Base-by-base conservation (phyloP, 2,888 invertebrate species). In the Chymomyza procnemis region DNA sequence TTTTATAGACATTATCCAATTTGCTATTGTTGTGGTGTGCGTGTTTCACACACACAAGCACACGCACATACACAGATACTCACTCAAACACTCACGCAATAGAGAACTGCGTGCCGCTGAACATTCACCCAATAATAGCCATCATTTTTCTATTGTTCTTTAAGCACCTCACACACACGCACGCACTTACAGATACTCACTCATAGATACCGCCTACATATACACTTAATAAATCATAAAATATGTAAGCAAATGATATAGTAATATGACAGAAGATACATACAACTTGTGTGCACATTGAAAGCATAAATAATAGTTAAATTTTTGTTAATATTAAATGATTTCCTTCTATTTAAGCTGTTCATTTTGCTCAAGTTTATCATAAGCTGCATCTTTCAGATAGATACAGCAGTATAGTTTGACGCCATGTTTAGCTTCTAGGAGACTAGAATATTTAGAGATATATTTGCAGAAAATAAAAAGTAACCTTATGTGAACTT, bases 1-100 rank as follows among this genome's bases (percentile, higher is more conserved):
- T 83, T 83, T 83, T 83, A 83, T 83, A 83, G 87, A 83, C 83
- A 87, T 83, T 83, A 83, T 83, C 83, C 83, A 83, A 83, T 83
- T 83, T 87, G 87, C 78, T 78, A 73, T 79, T 74, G 62, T 60
- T 52, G 48, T 55, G 18, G 71, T 56, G 86, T 84, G 87, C 79
- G 80, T 81, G 80, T 78, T 72, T 61, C 46, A 75, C 68, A 54
- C 55, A 21, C 62, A 56, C 62, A 67, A 57, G 62, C 69, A 30
- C 59, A 56, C 52, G 14, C 46, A 22, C 50, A 41, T 48, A 9
- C 56, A 21, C 48, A 47, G 26, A 54, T 18, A 41, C 18, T 34
- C 68, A 52, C 60, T 46, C 48, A 54, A 9, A 41, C 34, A 50
- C 62, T 18, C 50, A 50, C 50, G 16, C 50, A 50, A 41, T 41